Percentiles rank a stretch among this genome's conserved stretches.
phyloP scores from a whole-genome alignment of 1,140 invertebrate genomes.

The Drosophila suzukii region DNA sequence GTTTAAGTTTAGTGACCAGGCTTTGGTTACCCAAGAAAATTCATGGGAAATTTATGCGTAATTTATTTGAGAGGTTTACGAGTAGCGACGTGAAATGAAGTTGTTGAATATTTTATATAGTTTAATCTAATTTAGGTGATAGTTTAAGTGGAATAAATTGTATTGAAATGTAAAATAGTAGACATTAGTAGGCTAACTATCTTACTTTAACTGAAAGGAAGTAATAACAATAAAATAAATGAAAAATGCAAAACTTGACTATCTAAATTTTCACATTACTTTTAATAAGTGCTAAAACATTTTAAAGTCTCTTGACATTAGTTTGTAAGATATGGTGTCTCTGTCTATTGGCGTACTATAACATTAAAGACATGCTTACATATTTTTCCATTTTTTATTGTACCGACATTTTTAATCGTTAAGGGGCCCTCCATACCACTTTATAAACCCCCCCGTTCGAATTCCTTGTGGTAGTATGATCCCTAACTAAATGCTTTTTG shows the following conservation, averaged over 20 bases:
- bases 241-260: background rate
- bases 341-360: conserved; percentile 10
- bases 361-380: conserved; percentile 4
- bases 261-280: background rate
- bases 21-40: conserved; percentile 27
- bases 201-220: too few relatives aligned
- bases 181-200: too few relatives aligned
- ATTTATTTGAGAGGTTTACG: conserved; percentile 33
- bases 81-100: conserved; percentile 22
- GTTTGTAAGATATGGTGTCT: conserved; percentile 10
- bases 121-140: conserved; percentile 3
- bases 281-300: background rate
- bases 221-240: background rate
- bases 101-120: conserved; percentile 22
- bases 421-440: background rate
- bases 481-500: conserved; percentile 64
- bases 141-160: background rate
- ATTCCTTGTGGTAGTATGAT: conserved; percentile 4
- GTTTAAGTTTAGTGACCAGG: conserved; percentile 31
- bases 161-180: background rate
- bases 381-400: conserved; percentile 14
- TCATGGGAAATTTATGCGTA: conserved; percentile 36
- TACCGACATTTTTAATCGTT: background rate
- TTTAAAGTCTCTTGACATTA: background rate
- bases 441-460: conserved; percentile 1